Evolutionary conservation across 1,140 invertebrate genomes (phyloP), one percentile per base, ranked within the genome.

Genomic region (Matsumurasca onukii): DNA sequence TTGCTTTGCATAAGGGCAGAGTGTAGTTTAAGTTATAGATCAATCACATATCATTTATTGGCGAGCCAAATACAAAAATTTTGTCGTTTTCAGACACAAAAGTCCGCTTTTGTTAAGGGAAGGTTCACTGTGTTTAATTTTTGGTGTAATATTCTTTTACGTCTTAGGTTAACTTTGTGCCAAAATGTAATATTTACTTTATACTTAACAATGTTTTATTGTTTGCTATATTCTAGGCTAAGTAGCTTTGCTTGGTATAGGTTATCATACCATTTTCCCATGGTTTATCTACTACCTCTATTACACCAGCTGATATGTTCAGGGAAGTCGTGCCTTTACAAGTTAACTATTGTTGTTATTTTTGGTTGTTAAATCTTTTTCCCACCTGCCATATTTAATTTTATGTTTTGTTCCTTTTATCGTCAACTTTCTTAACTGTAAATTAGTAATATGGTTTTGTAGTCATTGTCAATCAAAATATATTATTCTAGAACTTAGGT

Each of bases 241-340:
- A 17, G n/a, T 45, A 45, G 39, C 39, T 51, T 51, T 51, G 49
- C 49, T 51, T 51, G 49, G 49, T 51, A 51, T 51, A 51, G 49
- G 49, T n/a, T n/a, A n/a, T n/a, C n/a, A n/a, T n/a, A n/a, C n/a
- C n/a, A n/a, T n/a, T n/a, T n/a, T n/a, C n/a, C n/a, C n/a, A n/a
- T n/a, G n/a, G n/a, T n/a, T n/a, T n/a, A n/a, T 51, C 24, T 51
- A 22, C 49, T 51, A 20, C 24, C 24, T 51, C n/a, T 51, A 51
- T 51, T 20, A 20, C 49, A 51, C 49, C 49, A 51, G 49, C 49
- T 22, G n/a, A 51, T 51, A 20, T 51, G 49, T 51, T 51, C 49
- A 51, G 49, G 49, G 49, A 51, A 3, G 9, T 51, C n/a, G 49
- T 51, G 49, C 49, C 49, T 51, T 51, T 9, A 51, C 49, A 12